Percentiles rank a stretch among this genome's conserved stretches.
Conservation (phyloP, 2,888 invertebrate genomes). For the Drosophila austrosaltans region DNA sequence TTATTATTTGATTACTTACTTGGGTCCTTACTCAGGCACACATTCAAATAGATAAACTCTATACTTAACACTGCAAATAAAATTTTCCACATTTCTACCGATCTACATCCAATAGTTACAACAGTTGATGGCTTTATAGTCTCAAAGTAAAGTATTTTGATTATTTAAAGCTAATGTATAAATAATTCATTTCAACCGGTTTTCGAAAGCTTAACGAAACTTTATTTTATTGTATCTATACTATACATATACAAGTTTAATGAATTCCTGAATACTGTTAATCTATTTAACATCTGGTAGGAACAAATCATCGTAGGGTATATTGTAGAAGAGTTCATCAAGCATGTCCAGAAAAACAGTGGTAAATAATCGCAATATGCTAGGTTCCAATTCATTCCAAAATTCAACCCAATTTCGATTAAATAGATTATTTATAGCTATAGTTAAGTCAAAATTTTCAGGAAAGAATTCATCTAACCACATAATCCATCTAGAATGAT, state of each 20-base stretch:
- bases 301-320: constrained; percentile 66
- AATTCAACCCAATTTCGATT: constrained; percentile 61
- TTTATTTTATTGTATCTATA: constrained; percentile 16
- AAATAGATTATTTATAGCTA: constrained; percentile 53
- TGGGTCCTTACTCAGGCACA: constrained; percentile 26
- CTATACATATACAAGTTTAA: background rate
- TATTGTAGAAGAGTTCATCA: constrained; percentile 49
- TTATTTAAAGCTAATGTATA: background rate
- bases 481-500: constrained; percentile 46
- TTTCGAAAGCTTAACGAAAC: constrained; percentile 11
- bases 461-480: constrained; percentile 61
- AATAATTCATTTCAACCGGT: constrained; percentile 22
- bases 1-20: constrained; percentile 25
- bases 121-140: background rate
- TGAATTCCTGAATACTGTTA: background rate
- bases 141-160: background rate
- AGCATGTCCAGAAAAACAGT: constrained; percentile 52
- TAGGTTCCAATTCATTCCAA: constrained; percentile 62
- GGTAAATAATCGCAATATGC: constrained; percentile 53
- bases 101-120: background rate
- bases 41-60: constrained; percentile 6
- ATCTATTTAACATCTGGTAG: constrained; percentile 27
- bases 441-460: constrained; percentile 55
- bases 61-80: constrained; percentile 5
- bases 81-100: constrained; percentile 20